Evolutionary conservation across 2,888 invertebrate species (phyloP).

Genomic region (Scaptomyza tumidula): DNA sequence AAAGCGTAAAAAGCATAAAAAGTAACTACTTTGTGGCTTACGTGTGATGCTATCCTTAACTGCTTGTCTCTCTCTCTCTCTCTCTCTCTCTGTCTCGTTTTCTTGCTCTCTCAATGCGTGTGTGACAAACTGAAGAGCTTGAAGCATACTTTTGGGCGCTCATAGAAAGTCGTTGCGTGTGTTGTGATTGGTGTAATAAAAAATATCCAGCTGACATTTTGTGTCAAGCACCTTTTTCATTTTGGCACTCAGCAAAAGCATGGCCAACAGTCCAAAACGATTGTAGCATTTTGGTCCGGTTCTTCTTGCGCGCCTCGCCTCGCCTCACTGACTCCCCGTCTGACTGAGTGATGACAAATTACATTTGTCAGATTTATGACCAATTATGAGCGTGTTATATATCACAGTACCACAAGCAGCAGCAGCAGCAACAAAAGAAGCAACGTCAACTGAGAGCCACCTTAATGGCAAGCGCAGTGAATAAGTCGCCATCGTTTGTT

Average conservation of each 20-base stretch:
- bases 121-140: constrained; percentile 43
- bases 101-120: background rate
- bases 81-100: background rate
- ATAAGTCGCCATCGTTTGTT: constrained; percentile 80
- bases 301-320: too few relatives aligned
- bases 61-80: constrained; percentile 11
- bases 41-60: constrained; percentile 50
- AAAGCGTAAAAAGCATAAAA: constrained; percentile 68
- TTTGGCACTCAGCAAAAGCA: constrained; percentile 71
- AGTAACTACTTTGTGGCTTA: constrained; percentile 80
- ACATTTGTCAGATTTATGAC: constrained; percentile 84
- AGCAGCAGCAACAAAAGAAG: constrained; percentile 27
- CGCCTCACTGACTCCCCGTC: constrained; percentile 50
- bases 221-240: constrained; percentile 81
- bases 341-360: constrained; percentile 83
- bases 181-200: constrained; percentile 79
- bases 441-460: constrained; percentile 61
- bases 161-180: constrained; percentile 36
- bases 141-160: constrained; percentile 59
- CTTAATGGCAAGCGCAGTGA: constrained; percentile 79
- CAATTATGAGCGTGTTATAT: constrained; percentile 84
- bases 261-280: constrained; percentile 51
- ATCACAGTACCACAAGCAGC: constrained; percentile 63
- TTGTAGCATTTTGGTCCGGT: constrained; percentile 18
- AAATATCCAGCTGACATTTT: constrained; percentile 81